A percentile compares a stretch with the other conserved stretches of the same genome.
Conservation (phyloP, 1,140 invertebrate genomes). For the Ectropis grisescens region DNA sequence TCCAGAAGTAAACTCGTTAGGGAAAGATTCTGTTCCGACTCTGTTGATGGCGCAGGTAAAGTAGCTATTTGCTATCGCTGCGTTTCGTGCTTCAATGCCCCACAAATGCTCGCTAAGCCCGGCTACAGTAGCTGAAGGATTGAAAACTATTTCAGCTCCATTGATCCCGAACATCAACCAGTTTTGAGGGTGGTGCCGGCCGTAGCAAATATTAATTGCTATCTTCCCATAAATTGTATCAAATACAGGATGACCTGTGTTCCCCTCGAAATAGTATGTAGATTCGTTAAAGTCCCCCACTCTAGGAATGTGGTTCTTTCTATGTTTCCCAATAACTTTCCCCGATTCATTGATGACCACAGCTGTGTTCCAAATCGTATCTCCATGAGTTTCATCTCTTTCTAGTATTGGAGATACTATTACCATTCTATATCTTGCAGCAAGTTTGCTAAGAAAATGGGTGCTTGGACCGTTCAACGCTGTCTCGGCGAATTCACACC, state of each 20-base stretch:
- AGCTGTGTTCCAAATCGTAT: slow-evolving; percentile 96
- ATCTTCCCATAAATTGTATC: slow-evolving; percentile 89
- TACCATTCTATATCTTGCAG: slow-evolving; percentile 92
- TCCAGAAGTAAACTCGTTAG: slow-evolving; percentile 95
- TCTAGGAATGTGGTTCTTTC: slow-evolving; percentile 98
- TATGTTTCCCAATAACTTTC: slow-evolving; percentile 91
- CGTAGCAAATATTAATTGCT: slow-evolving; percentile 98
- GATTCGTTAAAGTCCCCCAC: slow-evolving; percentile 99
- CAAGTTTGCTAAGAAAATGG: slow-evolving; percentile 84
- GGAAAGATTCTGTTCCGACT: slow-evolving; percentile 89
- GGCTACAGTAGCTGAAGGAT: slow-evolving; percentile 95
- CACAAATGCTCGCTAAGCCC: slow-evolving; percentile 92
- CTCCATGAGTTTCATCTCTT: slow-evolving; percentile 87
- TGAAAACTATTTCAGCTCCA: slow-evolving; percentile 99
- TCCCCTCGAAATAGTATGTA: slow-evolving; percentile 97
- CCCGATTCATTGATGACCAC: slow-evolving; percentile 94
- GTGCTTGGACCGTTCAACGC: slow-evolving; percentile 89
- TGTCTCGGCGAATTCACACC: slow-evolving; percentile 97
- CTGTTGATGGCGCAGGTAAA: slow-evolving; percentile 96
- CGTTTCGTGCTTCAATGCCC: slow-evolving; percentile 96
- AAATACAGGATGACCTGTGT: slow-evolving; percentile 96
- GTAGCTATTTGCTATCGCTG: slow-evolving; percentile 97
- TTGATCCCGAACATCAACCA: slow-evolving; percentile 98
- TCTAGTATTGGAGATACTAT: slow-evolving; percentile 97
- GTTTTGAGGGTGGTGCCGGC: slow-evolving; percentile 97